phyloP scores from a whole-genome alignment of 1,140 invertebrate species.

The Melitaea cinxia region DNA sequence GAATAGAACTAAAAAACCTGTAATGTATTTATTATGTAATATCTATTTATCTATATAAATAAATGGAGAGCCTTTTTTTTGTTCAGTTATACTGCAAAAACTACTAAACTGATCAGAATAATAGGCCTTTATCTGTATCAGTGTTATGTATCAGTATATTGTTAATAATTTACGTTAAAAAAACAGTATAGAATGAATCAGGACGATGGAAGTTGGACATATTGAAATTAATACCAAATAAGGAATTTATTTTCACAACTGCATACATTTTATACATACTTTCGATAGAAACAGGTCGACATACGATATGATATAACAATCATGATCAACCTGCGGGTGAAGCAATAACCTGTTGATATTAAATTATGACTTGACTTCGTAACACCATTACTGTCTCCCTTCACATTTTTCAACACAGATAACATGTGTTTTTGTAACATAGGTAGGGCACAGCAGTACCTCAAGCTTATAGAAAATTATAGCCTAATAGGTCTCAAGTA shows the following conservation, averaged over 20 bases:
- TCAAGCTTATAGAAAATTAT: no score
- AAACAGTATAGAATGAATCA: not conserved
- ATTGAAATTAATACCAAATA: not conserved
- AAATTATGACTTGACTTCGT: slow-evolving; percentile 15
- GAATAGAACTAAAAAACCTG: no score
- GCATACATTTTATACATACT: not conserved
- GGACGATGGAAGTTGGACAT: not conserved
- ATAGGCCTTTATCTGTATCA: no score
- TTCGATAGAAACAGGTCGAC: slow-evolving; percentile 1
- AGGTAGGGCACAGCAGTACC: not conserved
- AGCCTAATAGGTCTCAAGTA: no score
- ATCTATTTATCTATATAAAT: no score
- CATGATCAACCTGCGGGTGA: slow-evolving; percentile 16
- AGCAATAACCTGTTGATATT: slow-evolving; percentile 28
- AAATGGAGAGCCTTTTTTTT: no score
- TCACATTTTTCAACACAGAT: not conserved
- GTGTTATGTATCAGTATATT: no score
- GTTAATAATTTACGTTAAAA: no score
- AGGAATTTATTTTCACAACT: not conserved
- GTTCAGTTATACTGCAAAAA: no score
- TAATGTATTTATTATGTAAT: no score
- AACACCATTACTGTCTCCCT: slow-evolving; percentile 8
- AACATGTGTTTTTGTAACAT: not conserved
- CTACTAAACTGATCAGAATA: no score
- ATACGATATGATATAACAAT: not conserved